Evolutionary conservation across 1,140 invertebrate genomes (phyloP).

Genomic region (Gonioctena quinquepunctata): DNA sequence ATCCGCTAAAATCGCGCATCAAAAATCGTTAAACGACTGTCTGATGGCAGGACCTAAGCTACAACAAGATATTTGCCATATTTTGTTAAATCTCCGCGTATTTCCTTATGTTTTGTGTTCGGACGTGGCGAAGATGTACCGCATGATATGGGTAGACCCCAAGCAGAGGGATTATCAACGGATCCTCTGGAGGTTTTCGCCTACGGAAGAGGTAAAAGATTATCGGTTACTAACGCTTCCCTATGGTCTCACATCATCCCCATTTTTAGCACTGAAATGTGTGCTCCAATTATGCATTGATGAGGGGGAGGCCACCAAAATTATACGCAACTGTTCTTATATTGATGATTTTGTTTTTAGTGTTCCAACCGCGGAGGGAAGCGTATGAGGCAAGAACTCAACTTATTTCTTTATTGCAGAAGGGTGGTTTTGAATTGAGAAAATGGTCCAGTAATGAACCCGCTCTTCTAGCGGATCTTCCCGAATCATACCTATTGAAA

Average conservation of each 20-base stretch:
- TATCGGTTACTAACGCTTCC: not conserved
- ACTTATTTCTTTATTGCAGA: conserved; percentile 26
- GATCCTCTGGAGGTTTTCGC: not conserved
- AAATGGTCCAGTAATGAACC: conserved; percentile 42
- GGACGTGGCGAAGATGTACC: conserved; percentile 43
- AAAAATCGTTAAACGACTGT: conserved; percentile 32
- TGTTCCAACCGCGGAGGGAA: not conserved
- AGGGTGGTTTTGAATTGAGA: conserved; percentile 34
- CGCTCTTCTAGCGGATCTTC: conserved; percentile 13
- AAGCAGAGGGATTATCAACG: not conserved
- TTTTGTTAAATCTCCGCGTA: conserved; percentile 51
- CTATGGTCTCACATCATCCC: not conserved
- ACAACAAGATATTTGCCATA: conserved; percentile 17
- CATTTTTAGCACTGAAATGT: not conserved
- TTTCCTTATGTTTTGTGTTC: conserved; percentile 43
- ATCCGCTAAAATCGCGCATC: not conserved
- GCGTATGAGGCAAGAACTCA: not conserved
- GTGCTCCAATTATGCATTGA: conserved; percentile 3
- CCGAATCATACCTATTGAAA: no score
- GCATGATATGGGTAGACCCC: not conserved
- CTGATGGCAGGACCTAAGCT: conserved; percentile 41
- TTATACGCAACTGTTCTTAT: not conserved
- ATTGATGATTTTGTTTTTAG: conserved; percentile 9
- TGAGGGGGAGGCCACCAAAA: not conserved
- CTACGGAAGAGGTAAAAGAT: not conserved